These are phyloP conservation scores for Zaprionus ghesquierei DNA, from an alignment of 1,140 invertebrate species.

Conservation along the genomic window DNA sequence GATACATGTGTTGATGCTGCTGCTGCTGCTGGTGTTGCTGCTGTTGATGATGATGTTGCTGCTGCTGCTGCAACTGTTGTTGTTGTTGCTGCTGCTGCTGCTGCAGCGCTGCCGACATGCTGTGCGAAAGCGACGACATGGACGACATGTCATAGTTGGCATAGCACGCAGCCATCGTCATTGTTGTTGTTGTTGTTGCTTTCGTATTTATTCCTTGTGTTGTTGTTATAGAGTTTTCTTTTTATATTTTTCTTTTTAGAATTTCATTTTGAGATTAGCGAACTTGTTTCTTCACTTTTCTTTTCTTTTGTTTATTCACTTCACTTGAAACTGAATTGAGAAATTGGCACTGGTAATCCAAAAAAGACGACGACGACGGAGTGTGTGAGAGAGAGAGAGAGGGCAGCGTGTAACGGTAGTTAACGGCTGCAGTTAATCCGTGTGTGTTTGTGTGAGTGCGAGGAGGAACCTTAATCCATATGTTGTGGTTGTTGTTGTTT, in stretches of 20 bases:
- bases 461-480: slow-evolving; percentile 82
- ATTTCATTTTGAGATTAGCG: slow-evolving; percentile 59
- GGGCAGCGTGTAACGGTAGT: slow-evolving; percentile 58
- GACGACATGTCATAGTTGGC: slow-evolving; percentile 82
- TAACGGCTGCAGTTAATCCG: slow-evolving; percentile 67
- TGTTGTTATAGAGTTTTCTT: slow-evolving; percentile 19
- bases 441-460: slow-evolving; percentile 40
- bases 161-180: slow-evolving; percentile 82
- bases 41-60: slow-evolving; percentile 51
- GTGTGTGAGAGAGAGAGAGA: neutral
- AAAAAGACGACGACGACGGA: slow-evolving; percentile 35
- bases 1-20: slow-evolving; percentile 70
- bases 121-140: slow-evolving; percentile 72
- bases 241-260: slow-evolving; percentile 23
- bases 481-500: slow-evolving; percentile 45
- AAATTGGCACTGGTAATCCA: slow-evolving; percentile 82
- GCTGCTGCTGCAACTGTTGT: slow-evolving; percentile 61
- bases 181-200: slow-evolving; percentile 41
- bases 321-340: slow-evolving; percentile 29
- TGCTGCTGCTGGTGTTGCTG: slow-evolving; percentile 46
- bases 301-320: slow-evolving; percentile 32
- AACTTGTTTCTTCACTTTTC: slow-evolving; percentile 59
- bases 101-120: slow-evolving; percentile 58
- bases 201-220: slow-evolving; percentile 54
- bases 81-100: slow-evolving; percentile 63